Conservation (phyloP, 1,140 invertebrate genomes). For the Cylas formicarius region DNA sequence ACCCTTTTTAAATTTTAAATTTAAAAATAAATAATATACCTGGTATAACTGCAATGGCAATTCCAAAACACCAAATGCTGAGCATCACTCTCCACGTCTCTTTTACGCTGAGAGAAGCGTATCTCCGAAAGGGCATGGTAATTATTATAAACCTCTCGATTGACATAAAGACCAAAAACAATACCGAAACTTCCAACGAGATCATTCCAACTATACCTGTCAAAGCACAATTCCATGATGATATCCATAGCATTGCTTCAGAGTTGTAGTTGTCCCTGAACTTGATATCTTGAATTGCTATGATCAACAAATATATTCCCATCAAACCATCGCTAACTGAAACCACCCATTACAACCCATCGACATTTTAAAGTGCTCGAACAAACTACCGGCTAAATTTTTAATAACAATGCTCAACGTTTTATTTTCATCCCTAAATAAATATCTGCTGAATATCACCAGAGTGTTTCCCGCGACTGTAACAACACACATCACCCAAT, state of each 20-base stretch:
- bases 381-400: conserved; percentile 57
- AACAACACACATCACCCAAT: conserved; percentile 66
- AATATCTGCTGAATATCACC: conserved; percentile 61
- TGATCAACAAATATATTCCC: conserved; percentile 68
- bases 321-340: conserved; percentile 69
- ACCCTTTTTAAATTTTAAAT: background rate
- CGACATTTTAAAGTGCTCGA: background rate
- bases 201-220: conserved; percentile 60
- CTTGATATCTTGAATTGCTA: conserved; percentile 58
- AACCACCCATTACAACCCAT: conserved; percentile 4
- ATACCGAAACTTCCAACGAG: conserved; percentile 66
- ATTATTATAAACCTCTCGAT: conserved; percentile 67
- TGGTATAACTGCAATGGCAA: conserved; percentile 59
- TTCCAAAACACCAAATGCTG: conserved; percentile 58
- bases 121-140: conserved; percentile 56
- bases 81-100: conserved; percentile 49
- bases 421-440: conserved; percentile 53
- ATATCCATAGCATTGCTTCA: conserved; percentile 57
- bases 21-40: conserved; percentile 37
- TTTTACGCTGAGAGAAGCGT: conserved; percentile 49
- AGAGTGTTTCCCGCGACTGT: conserved; percentile 60
- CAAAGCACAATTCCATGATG: conserved; percentile 57
- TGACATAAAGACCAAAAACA: conserved; percentile 70
- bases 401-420: conserved; percentile 58
- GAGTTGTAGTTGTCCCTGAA: conserved; percentile 58